Evolutionary conservation across 2,888 invertebrate genomes (phyloP).

Genomic region (Leuctra nigra): DNA sequence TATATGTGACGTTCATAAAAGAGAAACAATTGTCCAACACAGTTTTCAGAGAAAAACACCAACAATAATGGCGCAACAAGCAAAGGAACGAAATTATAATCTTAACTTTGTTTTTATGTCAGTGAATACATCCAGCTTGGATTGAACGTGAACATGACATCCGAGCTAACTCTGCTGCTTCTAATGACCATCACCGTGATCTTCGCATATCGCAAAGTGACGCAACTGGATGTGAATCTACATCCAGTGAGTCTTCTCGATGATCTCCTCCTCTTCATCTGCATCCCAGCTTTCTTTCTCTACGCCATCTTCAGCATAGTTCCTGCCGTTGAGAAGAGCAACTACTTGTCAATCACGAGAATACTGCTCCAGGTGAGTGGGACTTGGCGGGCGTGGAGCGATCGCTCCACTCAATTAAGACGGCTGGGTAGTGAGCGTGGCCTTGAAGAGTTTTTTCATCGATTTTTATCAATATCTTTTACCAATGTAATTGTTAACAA

Average conservation of each 20-base stretch:
- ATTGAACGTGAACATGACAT: slow-evolving; percentile 45
- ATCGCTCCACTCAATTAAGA: too few species aligned
- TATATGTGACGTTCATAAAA: too few species aligned
- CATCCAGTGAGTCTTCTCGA: slow-evolving; percentile 59
- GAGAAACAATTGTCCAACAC: too few species aligned
- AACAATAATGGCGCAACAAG: too few species aligned
- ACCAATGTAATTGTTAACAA: too few species aligned
- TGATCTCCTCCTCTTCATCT: slow-evolving; percentile 62
- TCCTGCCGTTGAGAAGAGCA: slow-evolving; percentile 51
- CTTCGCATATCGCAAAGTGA: slow-evolving; percentile 56
- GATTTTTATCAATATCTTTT: too few species aligned
- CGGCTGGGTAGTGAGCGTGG: too few species aligned
- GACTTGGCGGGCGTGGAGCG: too few species aligned
- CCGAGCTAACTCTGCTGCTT: slow-evolving; percentile 48
- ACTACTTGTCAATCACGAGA: slow-evolving; percentile 47
- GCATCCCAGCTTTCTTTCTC: slow-evolving; percentile 64
- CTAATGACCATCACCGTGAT: slow-evolving; percentile 52
- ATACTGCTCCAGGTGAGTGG: slow-evolving; percentile 49
- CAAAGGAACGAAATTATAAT: too few species aligned
- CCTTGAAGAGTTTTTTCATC: too few species aligned
- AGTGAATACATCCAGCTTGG: slow-evolving; percentile 47
- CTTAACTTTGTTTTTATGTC: slow-evolving; percentile 27
- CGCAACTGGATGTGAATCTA: slow-evolving; percentile 57
- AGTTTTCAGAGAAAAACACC: too few species aligned
- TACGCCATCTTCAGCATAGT: slow-evolving; percentile 62